These are phyloP conservation scores for Allophyes oxyacanthae DNA, from an alignment of 2,888 invertebrate genomes.

Conservation along the genomic window DNA sequence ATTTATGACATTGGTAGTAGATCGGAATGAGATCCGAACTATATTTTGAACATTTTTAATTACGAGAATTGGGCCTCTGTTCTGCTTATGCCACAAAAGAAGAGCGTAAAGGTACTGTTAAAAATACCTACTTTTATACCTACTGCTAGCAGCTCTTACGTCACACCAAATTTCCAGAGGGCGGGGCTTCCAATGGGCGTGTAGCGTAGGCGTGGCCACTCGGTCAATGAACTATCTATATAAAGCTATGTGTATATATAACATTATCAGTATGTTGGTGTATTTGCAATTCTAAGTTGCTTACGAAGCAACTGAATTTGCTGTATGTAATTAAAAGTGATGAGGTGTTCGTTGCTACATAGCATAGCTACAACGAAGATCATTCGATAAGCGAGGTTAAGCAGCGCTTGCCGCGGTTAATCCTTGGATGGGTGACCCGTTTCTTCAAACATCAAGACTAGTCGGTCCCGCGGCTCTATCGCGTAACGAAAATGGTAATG, in stretches of 20 bases:
- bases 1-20: too few relatives aligned
- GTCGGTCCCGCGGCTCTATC: too few relatives aligned
- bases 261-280: constrained; percentile 57
- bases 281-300: constrained; percentile 81
- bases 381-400: too few relatives aligned
- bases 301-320: constrained; percentile 23
- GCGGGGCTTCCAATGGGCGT: constrained; percentile 78
- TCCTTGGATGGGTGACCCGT: too few relatives aligned
- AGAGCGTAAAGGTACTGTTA: constrained; percentile 14
- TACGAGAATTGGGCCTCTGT: too few relatives aligned
- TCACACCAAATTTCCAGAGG: constrained; percentile 64
- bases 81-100: constrained; percentile 4
- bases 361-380: too few relatives aligned
- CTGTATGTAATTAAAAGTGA: constrained; percentile 25
- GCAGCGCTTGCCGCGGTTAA: too few relatives aligned
- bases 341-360: constrained; percentile 11
- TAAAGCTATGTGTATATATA: constrained; percentile 58
- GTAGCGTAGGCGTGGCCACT: constrained; percentile 73
- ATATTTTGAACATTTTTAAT: too few relatives aligned
- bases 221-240: constrained; percentile 73
- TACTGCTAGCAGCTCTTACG: constrained; percentile 44
- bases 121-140: constrained; percentile 2
- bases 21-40: too few relatives aligned
- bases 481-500: too few relatives aligned
- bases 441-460: too few relatives aligned